Base-by-base conservation (phyloP, 2,888 invertebrate species). In the Miltochrista miniata region DNA sequence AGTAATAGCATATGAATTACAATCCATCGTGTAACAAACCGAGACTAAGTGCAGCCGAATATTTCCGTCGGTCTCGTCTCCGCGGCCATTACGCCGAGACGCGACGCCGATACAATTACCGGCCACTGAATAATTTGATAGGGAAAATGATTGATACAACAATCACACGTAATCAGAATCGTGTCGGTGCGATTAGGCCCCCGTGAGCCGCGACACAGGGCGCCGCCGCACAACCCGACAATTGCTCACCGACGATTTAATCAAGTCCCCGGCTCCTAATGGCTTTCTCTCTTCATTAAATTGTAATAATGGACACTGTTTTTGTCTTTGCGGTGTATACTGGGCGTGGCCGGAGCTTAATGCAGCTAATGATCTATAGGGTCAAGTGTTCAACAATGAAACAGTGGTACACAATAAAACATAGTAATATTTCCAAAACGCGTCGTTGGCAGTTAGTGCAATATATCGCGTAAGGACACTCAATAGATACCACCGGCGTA, bases 81-180 rank as follows among this genome's bases (percentile, higher is more conserved):
- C 58, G 67, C 70, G 64, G 73, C 82, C 87, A 86, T 88, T 87
- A 85, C 67, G 72, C 57, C 51, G 46, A 62, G 67, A 78, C 76
- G 74, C 70, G 76, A 78, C 81, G 81, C 81, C 84, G 84, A 87
- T 88, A 87, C 78, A 88, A 90, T 89, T 87, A 89, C 87, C 77
- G 78, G 76, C 89, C 87, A 86, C 89, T 85, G 88, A 89, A 90
- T 90, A 87, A 90, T 90, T 90, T 90, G 87, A 88, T 90, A 87
- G 83, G 81, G 83, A 86, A 89, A 87, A 90, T 90, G 90, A 90
- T 90, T 90, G 90, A 90, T 90, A 89, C 87, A 87, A 89, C 88
- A 85, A 90, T 88, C 90, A 84, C 81, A 80, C 81, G 82, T 90
- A 90, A 89, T 89, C 85, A 87, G 80, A 89, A 84, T 89, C 90